Percentiles rank a stretch among this genome's conserved stretches.
phyloP scores from a whole-genome alignment of 2,888 invertebrate species.

The Ormia ochracea region DNA sequence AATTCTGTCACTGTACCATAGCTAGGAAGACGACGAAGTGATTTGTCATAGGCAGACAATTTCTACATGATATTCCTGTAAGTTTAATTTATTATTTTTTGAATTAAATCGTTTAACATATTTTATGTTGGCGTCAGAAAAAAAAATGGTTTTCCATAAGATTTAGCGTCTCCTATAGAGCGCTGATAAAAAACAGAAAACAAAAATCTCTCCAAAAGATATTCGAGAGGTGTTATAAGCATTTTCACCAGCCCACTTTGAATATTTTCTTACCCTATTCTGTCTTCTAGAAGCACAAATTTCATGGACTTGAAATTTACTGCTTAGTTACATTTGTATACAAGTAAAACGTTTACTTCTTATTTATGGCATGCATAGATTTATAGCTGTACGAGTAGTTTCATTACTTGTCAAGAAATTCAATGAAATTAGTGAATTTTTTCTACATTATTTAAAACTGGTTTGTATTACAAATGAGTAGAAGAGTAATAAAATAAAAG shows the following conservation, averaged over 20 bases:
- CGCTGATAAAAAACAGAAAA: not conserved
- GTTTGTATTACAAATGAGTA: conserved; percentile 52
- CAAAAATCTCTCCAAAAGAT: conserved; percentile 23
- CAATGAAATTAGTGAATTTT: conserved; percentile 40
- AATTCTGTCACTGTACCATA: not conserved
- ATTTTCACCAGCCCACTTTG: conserved; percentile 35
- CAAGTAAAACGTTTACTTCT: conserved; percentile 21
- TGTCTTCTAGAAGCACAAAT: not conserved
- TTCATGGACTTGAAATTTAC: not conserved
- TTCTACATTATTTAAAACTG: conserved; percentile 32
- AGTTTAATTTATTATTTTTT: conserved; percentile 25
- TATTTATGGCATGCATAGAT: conserved; percentile 52
- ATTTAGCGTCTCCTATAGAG: conserved; percentile 34
- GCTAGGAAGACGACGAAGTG: not conserved
- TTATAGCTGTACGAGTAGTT: conserved; percentile 53
- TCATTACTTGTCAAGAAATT: conserved; percentile 47
- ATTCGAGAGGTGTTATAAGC: conserved; percentile 31
- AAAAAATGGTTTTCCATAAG: conserved; percentile 54
- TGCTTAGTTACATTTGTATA: not conserved
- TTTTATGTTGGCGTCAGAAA: conserved; percentile 59
- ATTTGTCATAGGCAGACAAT: conserved; percentile 6
- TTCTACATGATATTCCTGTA: conserved; percentile 15
- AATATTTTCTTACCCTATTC: not conserved
- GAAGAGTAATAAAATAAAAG: conserved; percentile 42
- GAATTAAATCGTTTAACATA: not conserved